These are phyloP conservation scores for Leptinotarsa undecemlineata DNA, from an alignment of 1,140 invertebrate genomes.

Conservation along the genomic window DNA sequence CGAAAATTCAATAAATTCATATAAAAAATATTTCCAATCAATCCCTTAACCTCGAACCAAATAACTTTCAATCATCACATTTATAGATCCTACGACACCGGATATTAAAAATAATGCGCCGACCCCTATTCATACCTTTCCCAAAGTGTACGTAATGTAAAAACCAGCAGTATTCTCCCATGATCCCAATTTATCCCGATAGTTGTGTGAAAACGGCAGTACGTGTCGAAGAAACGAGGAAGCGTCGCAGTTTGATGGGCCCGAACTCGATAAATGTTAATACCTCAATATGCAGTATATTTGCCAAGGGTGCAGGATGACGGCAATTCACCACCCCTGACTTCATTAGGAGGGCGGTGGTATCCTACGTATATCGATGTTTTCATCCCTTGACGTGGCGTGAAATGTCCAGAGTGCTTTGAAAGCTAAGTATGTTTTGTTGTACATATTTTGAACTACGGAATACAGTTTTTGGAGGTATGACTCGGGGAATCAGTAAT, in stretches of 20 bases:
- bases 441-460: no score
- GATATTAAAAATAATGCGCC: slow-evolving; percentile 4
- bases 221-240: slow-evolving; percentile 37
- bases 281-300: slow-evolving; percentile 55
- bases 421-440: no score
- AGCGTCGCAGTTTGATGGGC: slow-evolving; percentile 38
- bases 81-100: not conserved
- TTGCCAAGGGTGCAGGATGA: slow-evolving; percentile 36
- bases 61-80: slow-evolving; percentile 4
- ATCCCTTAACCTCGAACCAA: no score
- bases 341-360: slow-evolving; percentile 12
- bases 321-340: slow-evolving; percentile 16
- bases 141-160: slow-evolving; percentile 19
- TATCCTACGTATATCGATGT: not conserved
- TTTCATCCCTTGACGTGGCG: not conserved
- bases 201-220: slow-evolving; percentile 36
- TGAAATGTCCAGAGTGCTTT: not conserved
- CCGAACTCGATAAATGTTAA: slow-evolving; percentile 52
- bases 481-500: no score
- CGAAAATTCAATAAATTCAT: no score
- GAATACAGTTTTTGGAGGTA: no score
- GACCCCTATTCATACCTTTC: slow-evolving; percentile 7
- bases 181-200: slow-evolving; percentile 41
- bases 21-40: no score
- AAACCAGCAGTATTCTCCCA: slow-evolving; percentile 28